Base-by-base conservation (phyloP, 2,888 invertebrate genomes). In the Agapostemon virescens region DNA sequence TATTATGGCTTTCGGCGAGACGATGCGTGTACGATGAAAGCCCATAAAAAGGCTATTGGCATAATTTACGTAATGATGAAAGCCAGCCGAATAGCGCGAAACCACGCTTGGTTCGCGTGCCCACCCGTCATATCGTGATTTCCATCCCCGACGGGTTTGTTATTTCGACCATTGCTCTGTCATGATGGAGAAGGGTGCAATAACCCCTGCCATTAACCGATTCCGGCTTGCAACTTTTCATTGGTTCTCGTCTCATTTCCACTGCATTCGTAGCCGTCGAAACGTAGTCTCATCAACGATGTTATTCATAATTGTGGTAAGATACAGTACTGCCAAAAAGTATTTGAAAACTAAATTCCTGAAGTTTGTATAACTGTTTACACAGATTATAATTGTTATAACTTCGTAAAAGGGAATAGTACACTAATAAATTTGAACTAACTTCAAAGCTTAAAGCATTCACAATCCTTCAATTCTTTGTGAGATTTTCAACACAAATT, bases 41-140 rank as follows among this genome's bases (percentile, higher is more conserved):
- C 52, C 36, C 49, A 64, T 79, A 69, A 81, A 68, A 74, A 63
- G 61, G 17, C 49, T 67, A 74, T 75, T 75, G 76, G 61, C 71
- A 67, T 73, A 80, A 79, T 80, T 80, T 64, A 45, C 45, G 38
- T 68, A 68, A 76, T 55, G 63, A 20, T 23, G 30, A 36, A 72
- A 66, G 55, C 58, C 73, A 45, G 38, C n/a, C 23, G 52, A 76
- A 74, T 64, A 45, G 55, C 33, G 64, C n/a, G 68, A 64, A 74
- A 66, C 23, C 80, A 81, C 70, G 77, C 58, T 74, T 40, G 36
- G 70, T n/a, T 81, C 70, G 81, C 77, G 71, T 82, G 82, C 26
- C 58, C 45, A 7, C 64, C 66, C 68, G 64, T 69, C 70, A 69
- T 81, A 71, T 69, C 74, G 52, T 42, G 69, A 79, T 79, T 69